Evolutionary conservation across 2,888 invertebrate species (phyloP).

Genomic region (Zelleria hepariella): DNA sequence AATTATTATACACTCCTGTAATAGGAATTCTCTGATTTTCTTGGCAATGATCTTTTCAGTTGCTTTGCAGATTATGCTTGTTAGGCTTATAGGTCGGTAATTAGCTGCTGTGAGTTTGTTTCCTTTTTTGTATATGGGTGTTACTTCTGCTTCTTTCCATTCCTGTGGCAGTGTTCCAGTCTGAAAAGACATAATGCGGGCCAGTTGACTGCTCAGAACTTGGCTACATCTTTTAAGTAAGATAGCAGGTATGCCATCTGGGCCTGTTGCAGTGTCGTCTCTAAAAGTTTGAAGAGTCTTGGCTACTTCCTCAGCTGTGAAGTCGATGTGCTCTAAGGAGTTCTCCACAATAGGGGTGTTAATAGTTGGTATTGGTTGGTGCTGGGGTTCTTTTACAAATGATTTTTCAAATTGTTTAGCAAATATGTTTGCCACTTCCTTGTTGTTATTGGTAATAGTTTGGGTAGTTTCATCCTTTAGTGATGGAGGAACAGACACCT

Average conservation of each 20-base stretch:
- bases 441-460: neutral
- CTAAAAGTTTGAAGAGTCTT: too few species aligned
- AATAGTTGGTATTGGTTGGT: neutral
- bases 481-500: neutral
- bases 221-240: too few species aligned
- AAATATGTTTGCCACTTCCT: neutral
- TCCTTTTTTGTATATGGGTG: too few species aligned
- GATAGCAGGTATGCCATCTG: too few species aligned
- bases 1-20: neutral
- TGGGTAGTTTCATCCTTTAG: neutral
- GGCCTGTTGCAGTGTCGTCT: too few species aligned
- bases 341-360: neutral
- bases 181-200: too few species aligned
- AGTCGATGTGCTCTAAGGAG: too few species aligned
- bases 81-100: constrained; percentile 6
- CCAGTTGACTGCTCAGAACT: too few species aligned
- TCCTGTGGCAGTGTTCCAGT: too few species aligned
- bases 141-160: too few species aligned
- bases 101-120: too few species aligned
- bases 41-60: constrained; percentile 5
- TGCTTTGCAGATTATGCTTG: constrained; percentile 3
- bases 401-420: neutral
- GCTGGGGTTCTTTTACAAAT: neutral
- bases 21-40: constrained; percentile 2
- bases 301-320: too few species aligned